A percentile compares a stretch with the other conserved stretches of the same genome.
Evolutionary conservation across 2,888 invertebrate species (phyloP).

Genomic region (Tethea ocularis): DNA sequence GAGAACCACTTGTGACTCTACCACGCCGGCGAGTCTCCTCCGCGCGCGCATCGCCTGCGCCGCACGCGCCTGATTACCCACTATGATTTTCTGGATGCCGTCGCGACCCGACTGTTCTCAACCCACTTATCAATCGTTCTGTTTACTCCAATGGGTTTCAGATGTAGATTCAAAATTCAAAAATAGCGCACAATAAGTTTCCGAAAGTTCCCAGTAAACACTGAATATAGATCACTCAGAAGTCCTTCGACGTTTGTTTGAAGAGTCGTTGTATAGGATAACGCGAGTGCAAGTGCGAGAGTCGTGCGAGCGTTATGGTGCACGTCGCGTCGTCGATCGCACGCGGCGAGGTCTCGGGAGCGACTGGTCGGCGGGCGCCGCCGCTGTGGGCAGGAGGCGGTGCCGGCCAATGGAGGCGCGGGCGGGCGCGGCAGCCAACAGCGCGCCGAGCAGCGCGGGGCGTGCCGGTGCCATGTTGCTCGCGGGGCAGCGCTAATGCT

Average conservation of each 20-base stretch:
- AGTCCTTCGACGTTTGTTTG: slow-evolving; percentile 16
- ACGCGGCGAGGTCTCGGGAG: slow-evolving; percentile 22
- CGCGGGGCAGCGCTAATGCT: slow-evolving; percentile 70
- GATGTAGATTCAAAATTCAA: too few species aligned
- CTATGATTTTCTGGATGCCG: not conserved
- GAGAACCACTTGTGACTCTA: slow-evolving; percentile 14
- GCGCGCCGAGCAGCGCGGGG: slow-evolving; percentile 51
- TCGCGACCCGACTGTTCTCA: not conserved
- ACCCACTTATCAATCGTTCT: not conserved
- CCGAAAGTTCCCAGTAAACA: slow-evolving; percentile 8
- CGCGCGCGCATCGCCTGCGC: slow-evolving; percentile 36
- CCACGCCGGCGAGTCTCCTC: slow-evolving; percentile 26
- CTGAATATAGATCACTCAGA: not conserved
- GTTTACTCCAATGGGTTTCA: not conserved
- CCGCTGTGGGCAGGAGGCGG: slow-evolving; percentile 46
- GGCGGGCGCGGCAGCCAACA: slow-evolving; percentile 44
- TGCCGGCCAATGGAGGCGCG: slow-evolving; percentile 43
- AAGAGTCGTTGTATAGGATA: slow-evolving; percentile 22
- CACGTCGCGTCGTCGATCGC: slow-evolving; percentile 49
- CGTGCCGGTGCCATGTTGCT: slow-evolving; percentile 77
- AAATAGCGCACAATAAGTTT: not conserved
- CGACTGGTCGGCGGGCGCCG: slow-evolving; percentile 18
- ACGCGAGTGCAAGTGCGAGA: slow-evolving; percentile 26
- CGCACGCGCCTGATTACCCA: slow-evolving; percentile 13
- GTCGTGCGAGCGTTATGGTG: slow-evolving; percentile 24